Conservation (phyloP, 2,113 vertebrate genomes). For the Alosa alosa region DNA sequence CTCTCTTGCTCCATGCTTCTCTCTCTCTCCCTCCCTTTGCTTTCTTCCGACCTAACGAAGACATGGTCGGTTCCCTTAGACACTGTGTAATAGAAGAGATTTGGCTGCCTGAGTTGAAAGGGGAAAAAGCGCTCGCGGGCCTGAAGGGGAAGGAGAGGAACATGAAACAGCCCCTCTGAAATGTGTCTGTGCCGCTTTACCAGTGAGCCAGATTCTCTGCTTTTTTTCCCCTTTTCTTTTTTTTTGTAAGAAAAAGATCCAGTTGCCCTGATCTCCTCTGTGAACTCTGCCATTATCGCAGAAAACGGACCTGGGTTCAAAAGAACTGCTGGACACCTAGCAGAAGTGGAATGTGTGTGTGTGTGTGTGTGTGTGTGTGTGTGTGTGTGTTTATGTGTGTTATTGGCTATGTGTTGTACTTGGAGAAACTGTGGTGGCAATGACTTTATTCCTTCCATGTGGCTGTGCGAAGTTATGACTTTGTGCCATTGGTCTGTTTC, state of each 20-base stretch:
- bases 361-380: background rate
- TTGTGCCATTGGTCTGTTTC: slow-evolving; percentile 18
- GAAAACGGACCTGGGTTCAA: background rate
- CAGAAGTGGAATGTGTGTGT: background rate
- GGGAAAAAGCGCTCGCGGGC: background rate
- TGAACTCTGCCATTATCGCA: background rate
- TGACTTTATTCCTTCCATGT: background rate
- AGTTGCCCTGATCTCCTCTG: background rate
- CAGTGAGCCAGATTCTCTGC: background rate
- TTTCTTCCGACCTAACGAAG: slow-evolving; percentile 8
- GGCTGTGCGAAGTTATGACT: background rate
- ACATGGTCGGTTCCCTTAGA: background rate
- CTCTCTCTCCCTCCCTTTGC: background rate
- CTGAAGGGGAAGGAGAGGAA: background rate
- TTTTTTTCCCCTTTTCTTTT: background rate
- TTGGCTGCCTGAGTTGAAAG: slow-evolving; percentile 13
- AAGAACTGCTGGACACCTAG: background rate
- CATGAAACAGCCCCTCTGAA: slow-evolving; percentile 3
- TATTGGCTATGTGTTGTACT: background rate
- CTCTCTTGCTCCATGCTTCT: background rate
- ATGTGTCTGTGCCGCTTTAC: background rate
- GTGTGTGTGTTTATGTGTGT: background rate
- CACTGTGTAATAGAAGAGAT: slow-evolving; percentile 21
- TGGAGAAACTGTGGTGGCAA: background rate
- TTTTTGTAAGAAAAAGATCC: background rate